Percentiles rank a stretch among this genome's conserved stretches.
Evolutionary conservation across 2,888 invertebrate genomes (phyloP).

Genomic region (Dynastes hyllus): DNA sequence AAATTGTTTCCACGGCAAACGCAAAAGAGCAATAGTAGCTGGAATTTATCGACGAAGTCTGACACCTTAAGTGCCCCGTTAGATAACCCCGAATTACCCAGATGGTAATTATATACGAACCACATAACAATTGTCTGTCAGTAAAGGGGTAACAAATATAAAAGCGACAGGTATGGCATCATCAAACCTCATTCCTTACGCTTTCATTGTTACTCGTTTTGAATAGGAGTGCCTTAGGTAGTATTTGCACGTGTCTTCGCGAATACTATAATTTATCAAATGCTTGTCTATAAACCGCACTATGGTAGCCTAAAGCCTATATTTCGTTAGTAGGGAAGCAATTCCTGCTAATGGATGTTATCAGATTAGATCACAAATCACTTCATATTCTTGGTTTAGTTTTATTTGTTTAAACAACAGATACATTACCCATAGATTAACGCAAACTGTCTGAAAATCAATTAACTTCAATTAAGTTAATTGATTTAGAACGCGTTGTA

Average conservation of each 20-base stretch:
- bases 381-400: neutral
- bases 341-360: neutral
- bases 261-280: slow-evolving; percentile 11
- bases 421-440: neutral
- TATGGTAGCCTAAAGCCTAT: neutral
- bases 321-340: neutral
- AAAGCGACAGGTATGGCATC: slow-evolving; percentile 19
- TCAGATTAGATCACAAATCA: slow-evolving; percentile 9
- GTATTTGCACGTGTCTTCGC: slow-evolving; percentile 2
- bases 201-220: slow-evolving; percentile 5
- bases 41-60: slow-evolving; percentile 19
- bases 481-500: neutral
- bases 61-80: slow-evolving; percentile 28
- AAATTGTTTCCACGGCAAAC: slow-evolving; percentile 2
- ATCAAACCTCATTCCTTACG: slow-evolving; percentile 18
- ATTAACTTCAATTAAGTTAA: neutral
- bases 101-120: slow-evolving; percentile 31
- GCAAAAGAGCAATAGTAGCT: slow-evolving; percentile 23
- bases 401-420: neutral
- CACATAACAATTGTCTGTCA: slow-evolving; percentile 27
- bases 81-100: slow-evolving; percentile 36
- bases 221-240: slow-evolving; percentile 2
- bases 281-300: neutral
- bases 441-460: neutral
- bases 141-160: slow-evolving; percentile 15